Evolutionary conservation across 2,888 invertebrate genomes (phyloP), one percentile per base, ranked within the genome.

Genomic region (Cyrtodaria siliqua): DNA sequence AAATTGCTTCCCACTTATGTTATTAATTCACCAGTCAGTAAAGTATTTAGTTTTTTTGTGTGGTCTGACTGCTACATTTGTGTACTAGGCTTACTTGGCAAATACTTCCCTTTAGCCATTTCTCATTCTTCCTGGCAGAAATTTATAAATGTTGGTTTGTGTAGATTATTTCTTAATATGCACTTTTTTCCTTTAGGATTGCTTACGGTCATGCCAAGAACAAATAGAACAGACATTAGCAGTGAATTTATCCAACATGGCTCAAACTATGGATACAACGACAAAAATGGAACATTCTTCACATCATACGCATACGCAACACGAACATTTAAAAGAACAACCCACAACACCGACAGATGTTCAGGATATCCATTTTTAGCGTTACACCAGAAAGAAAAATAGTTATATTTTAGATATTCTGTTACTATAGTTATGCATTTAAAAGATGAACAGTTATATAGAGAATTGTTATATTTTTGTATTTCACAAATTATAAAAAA

Each of bases 341-440:
- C 95, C 97, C 86, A 95, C 95, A 86, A 96, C 97, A 64, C 96
- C 97, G 87, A 97, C 97, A 87, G 97, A 97, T 93, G 96, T 97
- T 87, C 95, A 96, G 88, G 96, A 97, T 93, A 95, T 97, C 84
- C 95, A 96, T 93, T 96, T 96, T 94, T 96, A 75, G 53, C 9
- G 29, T 3, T 42, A 42, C 29, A 20, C 18, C 18, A 56, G 24
- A 52, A 23, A 53, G 27, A 53, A 53, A 56, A 56, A 56, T 14
- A 56, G 20, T 29, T 55, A 18, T 55, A 55, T 20, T 57, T 38
- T 33, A 57, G n/a, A 14, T 57, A 26, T 27, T 27, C 26, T 26
- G 53, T 52, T 53, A 53, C 27, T 26, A 24, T 24, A 16, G n/a
- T 44, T 9, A 20, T 56, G 56, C 56, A 56, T 56, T 56, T 56